Percentiles rank a stretch among this genome's conserved stretches.
These are phyloP conservation scores for Chalcis sispes DNA, from an alignment of 2,888 invertebrate genomes.

Conservation along the genomic window DNA sequence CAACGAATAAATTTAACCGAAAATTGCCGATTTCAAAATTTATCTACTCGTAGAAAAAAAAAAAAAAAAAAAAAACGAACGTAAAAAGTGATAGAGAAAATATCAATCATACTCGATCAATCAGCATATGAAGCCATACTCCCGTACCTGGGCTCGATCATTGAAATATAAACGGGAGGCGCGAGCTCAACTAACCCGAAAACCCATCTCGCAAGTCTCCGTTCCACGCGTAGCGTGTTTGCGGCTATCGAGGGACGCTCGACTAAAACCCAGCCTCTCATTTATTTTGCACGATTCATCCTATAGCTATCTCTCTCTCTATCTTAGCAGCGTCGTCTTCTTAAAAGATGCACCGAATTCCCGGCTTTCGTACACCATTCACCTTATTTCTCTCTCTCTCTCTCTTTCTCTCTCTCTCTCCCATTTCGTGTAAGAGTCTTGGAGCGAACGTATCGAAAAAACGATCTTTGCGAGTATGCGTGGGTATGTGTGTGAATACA, in stretches of 20 bases:
- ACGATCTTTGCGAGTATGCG: not conserved
- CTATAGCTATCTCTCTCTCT: not conserved
- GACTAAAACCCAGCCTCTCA: not conserved
- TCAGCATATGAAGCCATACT: too few species aligned
- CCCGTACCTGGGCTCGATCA: not conserved
- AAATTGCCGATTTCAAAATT: too few species aligned
- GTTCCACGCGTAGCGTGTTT: not conserved
- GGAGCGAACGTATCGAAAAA: too few species aligned
- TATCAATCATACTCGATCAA: too few species aligned
- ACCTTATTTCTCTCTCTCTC: not conserved
- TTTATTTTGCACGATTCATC: slow-evolving; percentile 12
- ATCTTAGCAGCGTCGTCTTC: not conserved
- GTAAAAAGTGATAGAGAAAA: too few species aligned
- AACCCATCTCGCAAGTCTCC: not conserved
- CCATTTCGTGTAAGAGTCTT: too few species aligned
- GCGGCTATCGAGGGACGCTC: not conserved
- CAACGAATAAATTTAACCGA: too few species aligned
- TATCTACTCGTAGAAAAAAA: too few species aligned
- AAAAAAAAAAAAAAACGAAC: too few species aligned
- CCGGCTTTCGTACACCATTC: not conserved
- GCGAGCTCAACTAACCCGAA: too few species aligned
- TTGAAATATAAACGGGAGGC: slow-evolving; percentile 22
- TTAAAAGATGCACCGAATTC: slow-evolving; percentile 34
- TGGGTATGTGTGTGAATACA: too few species aligned
- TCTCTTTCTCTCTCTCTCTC: not conserved